phyloP scores from a whole-genome alignment of 1,140 invertebrate genomes.

The Coenobita brevimanus region DNA sequence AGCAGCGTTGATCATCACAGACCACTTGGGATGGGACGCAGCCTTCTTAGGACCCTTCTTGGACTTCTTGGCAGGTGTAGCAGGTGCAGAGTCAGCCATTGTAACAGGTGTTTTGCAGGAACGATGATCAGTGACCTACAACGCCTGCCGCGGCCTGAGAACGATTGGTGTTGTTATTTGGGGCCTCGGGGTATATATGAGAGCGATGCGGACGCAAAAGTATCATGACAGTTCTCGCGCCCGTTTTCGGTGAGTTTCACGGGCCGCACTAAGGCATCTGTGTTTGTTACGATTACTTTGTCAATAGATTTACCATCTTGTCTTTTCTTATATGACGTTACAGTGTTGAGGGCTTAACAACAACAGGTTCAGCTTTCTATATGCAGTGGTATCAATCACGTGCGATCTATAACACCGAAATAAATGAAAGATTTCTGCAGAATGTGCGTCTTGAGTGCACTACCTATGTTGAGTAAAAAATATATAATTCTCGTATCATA shows the following conservation, averaged over 20 bases:
- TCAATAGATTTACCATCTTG: slow-evolving; percentile 6
- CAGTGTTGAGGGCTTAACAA: neutral
- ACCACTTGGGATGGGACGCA: slow-evolving; percentile 70
- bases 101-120: neutral
- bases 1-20: slow-evolving; percentile 36
- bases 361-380: slow-evolving; percentile 15
- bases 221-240: slow-evolving; percentile 41
- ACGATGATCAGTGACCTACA: too few species aligned
- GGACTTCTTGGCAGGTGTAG: slow-evolving; percentile 29
- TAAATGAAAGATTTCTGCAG: slow-evolving; percentile 24
- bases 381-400: neutral
- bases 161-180: neutral
- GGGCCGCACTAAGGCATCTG: slow-evolving; percentile 40
- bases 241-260: slow-evolving; percentile 61
- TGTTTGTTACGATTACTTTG: slow-evolving; percentile 61
- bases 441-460: slow-evolving; percentile 21
- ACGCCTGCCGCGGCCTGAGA: neutral
- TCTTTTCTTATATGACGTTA: neutral
- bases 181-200: neutral
- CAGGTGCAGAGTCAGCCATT: neutral
- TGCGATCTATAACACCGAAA: neutral
- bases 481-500: slow-evolving; percentile 6
- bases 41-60: slow-evolving; percentile 26
- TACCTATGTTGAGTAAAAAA: slow-evolving; percentile 40
- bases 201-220: slow-evolving; percentile 45